These are phyloP conservation scores for Eristalis intricaria DNA, from an alignment of 2,888 invertebrate genomes.

Conservation along the genomic window DNA sequence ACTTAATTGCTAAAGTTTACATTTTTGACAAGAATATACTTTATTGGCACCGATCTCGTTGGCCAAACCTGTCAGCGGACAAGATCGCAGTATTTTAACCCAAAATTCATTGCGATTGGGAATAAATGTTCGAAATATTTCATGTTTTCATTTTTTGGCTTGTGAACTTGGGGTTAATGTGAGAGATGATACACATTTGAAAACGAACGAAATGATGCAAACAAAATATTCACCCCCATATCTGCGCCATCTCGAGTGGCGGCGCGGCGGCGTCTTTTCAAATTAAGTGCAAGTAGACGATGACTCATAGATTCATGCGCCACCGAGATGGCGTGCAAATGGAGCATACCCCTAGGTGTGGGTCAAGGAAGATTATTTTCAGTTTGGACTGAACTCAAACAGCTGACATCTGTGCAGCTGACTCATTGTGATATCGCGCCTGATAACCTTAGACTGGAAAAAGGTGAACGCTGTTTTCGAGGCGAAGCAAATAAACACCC, in stretches of 20 bases:
- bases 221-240: background rate
- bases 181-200: background rate
- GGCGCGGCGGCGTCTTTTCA: background rate
- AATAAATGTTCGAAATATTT: too few species aligned
- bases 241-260: background rate
- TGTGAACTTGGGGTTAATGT: background rate
- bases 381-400: background rate
- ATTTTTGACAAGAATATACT: background rate
- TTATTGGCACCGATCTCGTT: background rate
- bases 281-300: background rate
- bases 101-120: background rate
- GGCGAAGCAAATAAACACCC: background rate
- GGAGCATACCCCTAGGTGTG: background rate
- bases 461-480: background rate
- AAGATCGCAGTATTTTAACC: too few species aligned
- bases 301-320: background rate
- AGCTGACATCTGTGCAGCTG: background rate
- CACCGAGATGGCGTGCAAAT: background rate
- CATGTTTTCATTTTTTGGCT: background rate
- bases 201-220: background rate
- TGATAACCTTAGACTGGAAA: background rate
- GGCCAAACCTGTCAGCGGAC: background rate
- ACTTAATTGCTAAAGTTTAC: background rate
- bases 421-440: background rate
- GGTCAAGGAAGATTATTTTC: background rate